phyloP scores from a whole-genome alignment of 2,888 invertebrate genomes.

The Xanthia togata region DNA sequence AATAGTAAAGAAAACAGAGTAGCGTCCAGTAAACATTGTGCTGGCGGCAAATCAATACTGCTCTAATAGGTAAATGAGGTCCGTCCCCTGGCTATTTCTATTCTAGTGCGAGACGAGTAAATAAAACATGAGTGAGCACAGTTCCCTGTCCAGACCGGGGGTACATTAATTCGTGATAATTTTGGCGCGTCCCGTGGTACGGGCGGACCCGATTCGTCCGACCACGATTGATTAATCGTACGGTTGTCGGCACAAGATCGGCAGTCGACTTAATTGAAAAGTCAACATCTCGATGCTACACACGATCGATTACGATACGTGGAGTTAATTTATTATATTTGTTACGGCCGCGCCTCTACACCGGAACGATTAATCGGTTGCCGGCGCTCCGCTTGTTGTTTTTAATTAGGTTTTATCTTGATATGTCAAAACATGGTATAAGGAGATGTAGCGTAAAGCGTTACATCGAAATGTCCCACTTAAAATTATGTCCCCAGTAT shows the following conservation, averaged over 20 bases:
- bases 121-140: conserved; percentile 67
- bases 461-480: conserved; percentile 30
- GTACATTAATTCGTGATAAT: conserved; percentile 69
- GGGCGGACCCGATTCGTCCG: conserved; percentile 58
- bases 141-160: conserved; percentile 48
- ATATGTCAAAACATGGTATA: conserved; percentile 42
- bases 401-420: conserved; percentile 67
- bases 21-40: conserved; percentile 4
- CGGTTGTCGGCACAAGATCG: conserved; percentile 79
- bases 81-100: conserved; percentile 63
- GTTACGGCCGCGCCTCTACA: conserved; percentile 62
- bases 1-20: neutral
- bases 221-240: conserved; percentile 84
- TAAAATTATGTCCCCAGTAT: conserved; percentile 9
- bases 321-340: conserved; percentile 81
- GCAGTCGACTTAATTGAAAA: conserved; percentile 88
- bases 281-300: conserved; percentile 85
- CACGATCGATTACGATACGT: conserved; percentile 82
- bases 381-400: conserved; percentile 60
- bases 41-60: conserved; percentile 57
- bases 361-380: conserved; percentile 59
- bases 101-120: conserved; percentile 60
- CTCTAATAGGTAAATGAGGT: conserved; percentile 58
- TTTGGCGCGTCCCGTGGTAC: conserved; percentile 66
- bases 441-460: conserved; percentile 28